These are phyloP conservation scores for Phallusia fumigata DNA, from an alignment of 23 tunicate species.

Conservation along the genomic window DNA sequence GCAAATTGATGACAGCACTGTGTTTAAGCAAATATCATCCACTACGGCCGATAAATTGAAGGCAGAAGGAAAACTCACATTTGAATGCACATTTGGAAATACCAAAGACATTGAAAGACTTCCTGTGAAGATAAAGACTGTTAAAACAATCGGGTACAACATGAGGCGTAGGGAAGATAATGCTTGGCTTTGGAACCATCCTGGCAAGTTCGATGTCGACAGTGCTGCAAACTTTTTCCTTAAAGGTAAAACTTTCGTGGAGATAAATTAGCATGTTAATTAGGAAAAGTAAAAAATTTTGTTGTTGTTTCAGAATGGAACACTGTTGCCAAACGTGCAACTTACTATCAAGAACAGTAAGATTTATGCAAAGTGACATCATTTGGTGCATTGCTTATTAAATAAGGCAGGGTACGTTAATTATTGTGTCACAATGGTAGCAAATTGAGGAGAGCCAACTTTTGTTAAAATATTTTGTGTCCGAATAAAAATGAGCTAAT, in stretches of 20 bases:
- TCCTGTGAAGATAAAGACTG: not conserved
- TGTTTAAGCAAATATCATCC: not conserved
- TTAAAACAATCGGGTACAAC: not conserved
- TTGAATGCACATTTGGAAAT: not conserved
- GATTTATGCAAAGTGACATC: not conserved
- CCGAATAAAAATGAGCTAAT: no score
- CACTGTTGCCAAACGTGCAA: not conserved
- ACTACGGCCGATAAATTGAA: not conserved
- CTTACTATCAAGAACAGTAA: not conserved
- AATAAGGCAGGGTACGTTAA: no score
- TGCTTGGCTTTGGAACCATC: not conserved
- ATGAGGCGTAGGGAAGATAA: not conserved
- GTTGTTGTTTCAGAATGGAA: not conserved
- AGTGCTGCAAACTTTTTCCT: not conserved
- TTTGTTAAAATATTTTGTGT: no score
- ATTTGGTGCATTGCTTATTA: not conserved
- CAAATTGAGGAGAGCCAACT: no score
- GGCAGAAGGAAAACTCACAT: not conserved
- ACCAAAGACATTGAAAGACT: not conserved
- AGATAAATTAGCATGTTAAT: no score
- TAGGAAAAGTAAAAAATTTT: not conserved
- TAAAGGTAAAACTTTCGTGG: not conserved
- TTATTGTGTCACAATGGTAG: no score
- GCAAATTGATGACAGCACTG: not conserved
- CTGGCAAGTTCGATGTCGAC: conserved; percentile 5